phyloP scores from a whole-genome alignment of 2,888 invertebrate genomes.

The Troides oblongomaculatus region DNA sequence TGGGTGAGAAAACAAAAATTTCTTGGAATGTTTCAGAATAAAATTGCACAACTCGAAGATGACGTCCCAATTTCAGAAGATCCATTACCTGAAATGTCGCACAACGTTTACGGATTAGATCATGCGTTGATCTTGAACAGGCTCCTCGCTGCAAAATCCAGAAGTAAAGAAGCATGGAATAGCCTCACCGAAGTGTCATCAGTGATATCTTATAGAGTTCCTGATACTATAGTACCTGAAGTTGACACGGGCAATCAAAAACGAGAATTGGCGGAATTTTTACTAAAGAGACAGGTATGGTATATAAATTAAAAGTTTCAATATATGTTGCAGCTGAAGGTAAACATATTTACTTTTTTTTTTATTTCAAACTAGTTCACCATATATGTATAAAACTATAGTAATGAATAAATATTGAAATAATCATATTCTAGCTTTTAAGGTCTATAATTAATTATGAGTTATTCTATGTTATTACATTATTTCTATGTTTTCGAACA shows the following conservation, averaged over 20 bases:
- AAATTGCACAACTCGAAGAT: slow-evolving; percentile 65
- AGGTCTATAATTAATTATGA: no score
- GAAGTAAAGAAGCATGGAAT: slow-evolving; percentile 77
- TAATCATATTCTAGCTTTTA: no score
- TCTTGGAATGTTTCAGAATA: slow-evolving; percentile 49
- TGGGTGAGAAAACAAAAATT: no score
- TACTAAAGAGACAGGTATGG: slow-evolving; percentile 72
- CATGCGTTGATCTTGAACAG: slow-evolving; percentile 82
- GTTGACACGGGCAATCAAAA: slow-evolving; percentile 57
- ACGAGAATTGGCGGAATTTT: slow-evolving; percentile 77
- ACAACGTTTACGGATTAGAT: slow-evolving; percentile 85
- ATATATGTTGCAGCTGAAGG: no score
- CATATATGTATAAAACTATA: no score
- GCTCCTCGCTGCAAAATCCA: slow-evolving; percentile 73
- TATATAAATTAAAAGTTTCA: slow-evolving; percentile 12
- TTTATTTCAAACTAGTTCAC: no score
- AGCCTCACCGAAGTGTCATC: slow-evolving; percentile 44
- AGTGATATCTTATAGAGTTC: slow-evolving; percentile 59
- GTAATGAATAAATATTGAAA: no score
- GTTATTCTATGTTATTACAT: no score
- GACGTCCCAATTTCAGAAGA: slow-evolving; percentile 56
- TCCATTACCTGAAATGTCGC: slow-evolving; percentile 84
- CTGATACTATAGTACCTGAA: slow-evolving; percentile 35
- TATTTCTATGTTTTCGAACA: no score
- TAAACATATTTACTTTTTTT: no score